Conservation (phyloP, 2,113 vertebrate genomes). For the Felis catus region F.catus_Fca126_mat1.0 CM031416.1:61248501-61249000, state of each 20-base stretch:
- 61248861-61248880: too few species aligned
- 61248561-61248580: not conserved
- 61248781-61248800: too few species aligned
- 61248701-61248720: not conserved
- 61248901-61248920: too few species aligned
- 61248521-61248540: not conserved
- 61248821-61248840: too few species aligned
- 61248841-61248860: too few species aligned
- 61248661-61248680: not conserved
- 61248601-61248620: not conserved
- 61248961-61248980: not conserved
- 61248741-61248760: not conserved
- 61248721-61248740: not conserved
- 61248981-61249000: not conserved
- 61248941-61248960: too few species aligned
- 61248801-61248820: too few species aligned
- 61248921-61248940: too few species aligned
- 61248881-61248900: too few species aligned
- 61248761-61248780: too few species aligned
- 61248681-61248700: not conserved
- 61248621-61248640: not conserved
- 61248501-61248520: not conserved
- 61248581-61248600: not conserved
- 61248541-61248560: not conserved
- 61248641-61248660: not conserved